Evolutionary conservation across 2,888 invertebrate genomes (phyloP), one percentile per base, ranked within the genome.

Genomic region (Apeira syringaria): DNA sequence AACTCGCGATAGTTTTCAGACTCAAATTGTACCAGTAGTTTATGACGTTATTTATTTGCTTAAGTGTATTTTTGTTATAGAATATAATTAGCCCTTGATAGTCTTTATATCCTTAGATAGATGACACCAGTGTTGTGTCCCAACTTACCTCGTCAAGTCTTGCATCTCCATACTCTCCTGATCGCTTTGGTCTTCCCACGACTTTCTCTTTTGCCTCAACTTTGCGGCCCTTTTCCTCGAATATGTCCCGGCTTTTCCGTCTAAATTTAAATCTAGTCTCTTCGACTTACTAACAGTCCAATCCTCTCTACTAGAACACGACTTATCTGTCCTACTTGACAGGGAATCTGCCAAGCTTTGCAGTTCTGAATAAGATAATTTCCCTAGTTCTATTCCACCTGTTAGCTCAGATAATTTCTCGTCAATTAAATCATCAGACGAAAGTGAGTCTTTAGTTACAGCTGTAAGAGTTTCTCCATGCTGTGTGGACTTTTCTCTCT

Each of bases 131-230:
- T n/a, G n/a, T n/a, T n/a, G n/a, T n/a, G n/a, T n/a, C n/a, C n/a
- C n/a, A 7, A 12, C 31, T 50, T 61, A 86, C 90, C 90, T 75
- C 2, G 93, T 92, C 11, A 94, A 77, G 54, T 94, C 94, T 57
- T 93, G 92, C 61, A 94, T 82, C 61, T 94, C 94, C 64, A 93
- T 86, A 9, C 91, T 92, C 59, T 94, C 95, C 53, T 93, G 93
- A 57, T 93, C 93, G 44, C 93, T 93, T 48, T 93, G 92, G 50
- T 94, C 94, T 52, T 95, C 94, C 94, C 94, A 94, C 3, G 94
- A 94, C 51, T 91, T 89, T 22, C 91, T 85, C 48, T 91, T 85
- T 47, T 91, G 91, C 41, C 81, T 84, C 15, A 91, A 57, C 49
- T 86, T 90, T 1, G 83, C 86, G 1, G 88, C 89, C 17, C 86